Evolutionary conservation across 2,797 vertebrate genomes (phyloP).

Genomic region (Melanotaenia pygmaea): DNA sequence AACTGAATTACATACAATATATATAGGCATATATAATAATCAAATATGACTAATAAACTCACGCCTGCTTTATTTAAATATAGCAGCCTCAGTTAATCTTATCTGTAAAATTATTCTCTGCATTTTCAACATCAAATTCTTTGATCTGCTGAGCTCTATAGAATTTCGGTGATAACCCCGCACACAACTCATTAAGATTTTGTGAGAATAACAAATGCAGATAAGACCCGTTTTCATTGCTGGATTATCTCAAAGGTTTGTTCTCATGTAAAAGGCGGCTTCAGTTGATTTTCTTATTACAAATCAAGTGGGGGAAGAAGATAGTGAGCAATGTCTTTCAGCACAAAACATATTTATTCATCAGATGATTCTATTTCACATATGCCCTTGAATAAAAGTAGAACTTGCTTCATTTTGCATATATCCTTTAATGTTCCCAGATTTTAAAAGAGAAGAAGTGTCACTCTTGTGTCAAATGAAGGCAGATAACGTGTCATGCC

Average conservation of each 20-base stretch:
- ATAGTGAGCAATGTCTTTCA: constrained; percentile 36
- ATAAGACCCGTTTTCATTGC: constrained; percentile 49
- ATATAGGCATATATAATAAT: background rate
- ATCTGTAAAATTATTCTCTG: constrained; percentile 33
- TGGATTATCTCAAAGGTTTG: constrained; percentile 54
- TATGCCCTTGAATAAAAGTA: constrained; percentile 36
- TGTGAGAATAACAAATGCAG: constrained; percentile 40
- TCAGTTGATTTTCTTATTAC: constrained; percentile 29
- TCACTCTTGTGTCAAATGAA: constrained; percentile 61
- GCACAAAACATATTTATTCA: constrained; percentile 50
- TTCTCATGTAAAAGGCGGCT: constrained; percentile 38
- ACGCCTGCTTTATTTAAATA: constrained; percentile 9
- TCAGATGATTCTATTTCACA: constrained; percentile 51
- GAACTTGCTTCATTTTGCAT: constrained; percentile 45
- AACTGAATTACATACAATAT: background rate
- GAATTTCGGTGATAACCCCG: constrained; percentile 48
- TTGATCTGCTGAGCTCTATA: constrained; percentile 37
- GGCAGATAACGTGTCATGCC: constrained; percentile 61
- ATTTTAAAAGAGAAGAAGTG: constrained; percentile 51
- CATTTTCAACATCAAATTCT: constrained; percentile 21
- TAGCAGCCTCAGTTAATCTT: constrained; percentile 3
- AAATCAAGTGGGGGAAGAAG: constrained; percentile 45
- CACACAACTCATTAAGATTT: constrained; percentile 47
- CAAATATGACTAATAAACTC: background rate
- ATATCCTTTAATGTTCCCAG: constrained; percentile 45